Evolutionary conservation across 2,113 vertebrate genomes (phyloP).

Genomic region (Antigone vipio): DNA sequence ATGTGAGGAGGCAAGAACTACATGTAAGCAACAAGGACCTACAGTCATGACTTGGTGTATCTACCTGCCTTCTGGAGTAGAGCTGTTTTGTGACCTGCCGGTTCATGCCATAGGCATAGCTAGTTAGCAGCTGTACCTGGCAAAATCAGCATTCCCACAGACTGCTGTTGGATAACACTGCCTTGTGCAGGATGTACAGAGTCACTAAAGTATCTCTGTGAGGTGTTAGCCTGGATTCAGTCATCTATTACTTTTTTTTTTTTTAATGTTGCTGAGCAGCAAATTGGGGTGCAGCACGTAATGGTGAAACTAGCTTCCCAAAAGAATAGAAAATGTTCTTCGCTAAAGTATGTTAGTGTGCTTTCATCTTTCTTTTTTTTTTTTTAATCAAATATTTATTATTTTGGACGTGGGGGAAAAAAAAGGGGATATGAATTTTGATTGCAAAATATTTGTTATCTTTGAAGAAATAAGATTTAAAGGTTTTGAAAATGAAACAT

Average conservation of each 20-base stretch:
- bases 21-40: neutral
- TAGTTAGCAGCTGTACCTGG: neutral
- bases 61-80: neutral
- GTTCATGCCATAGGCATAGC: neutral
- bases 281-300: neutral
- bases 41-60: neutral
- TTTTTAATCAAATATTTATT: neutral
- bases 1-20: neutral
- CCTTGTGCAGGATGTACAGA: neutral
- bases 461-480: neutral
- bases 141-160: neutral
- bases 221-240: neutral
- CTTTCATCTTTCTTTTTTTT: neutral
- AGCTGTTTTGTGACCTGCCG: neutral
- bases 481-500: conserved; percentile 1
- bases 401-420: neutral
- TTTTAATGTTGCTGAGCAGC: neutral
- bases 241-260: neutral
- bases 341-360: neutral
- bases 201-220: neutral
- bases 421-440: conserved; percentile 3
- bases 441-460: neutral
- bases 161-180: neutral
- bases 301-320: neutral
- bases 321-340: neutral